Conservation (phyloP, 2,888 invertebrate genomes). For the Bombylius discolor region DNA sequence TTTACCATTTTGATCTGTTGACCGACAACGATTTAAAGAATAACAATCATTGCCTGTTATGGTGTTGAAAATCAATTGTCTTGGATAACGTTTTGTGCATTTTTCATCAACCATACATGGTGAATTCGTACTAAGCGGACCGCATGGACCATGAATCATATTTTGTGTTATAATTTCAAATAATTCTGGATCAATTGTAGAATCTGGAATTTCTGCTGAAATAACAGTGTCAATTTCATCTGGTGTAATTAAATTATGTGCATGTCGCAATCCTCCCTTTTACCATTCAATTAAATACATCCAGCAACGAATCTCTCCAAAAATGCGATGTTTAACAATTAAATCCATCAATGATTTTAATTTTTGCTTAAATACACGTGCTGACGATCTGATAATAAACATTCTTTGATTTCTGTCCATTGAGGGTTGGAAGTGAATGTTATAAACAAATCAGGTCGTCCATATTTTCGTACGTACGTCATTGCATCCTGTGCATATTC, state of each 20-base stretch:
- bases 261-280: slow-evolving; percentile 26
- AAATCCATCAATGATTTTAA: slow-evolving; percentile 13
- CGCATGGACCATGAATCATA: slow-evolving; percentile 29
- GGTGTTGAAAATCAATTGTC: not conserved
- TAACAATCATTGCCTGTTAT: not conserved
- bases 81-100: slow-evolving; percentile 1
- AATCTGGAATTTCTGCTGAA: slow-evolving; percentile 19
- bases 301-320: slow-evolving; percentile 16
- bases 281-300: slow-evolving; percentile 23
- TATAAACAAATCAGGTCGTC: slow-evolving; percentile 11
- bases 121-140: not conserved
- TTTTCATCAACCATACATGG: not conserved
- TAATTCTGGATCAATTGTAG: slow-evolving; percentile 13
- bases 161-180: slow-evolving; percentile 20
- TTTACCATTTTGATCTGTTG: slow-evolving; percentile 9
- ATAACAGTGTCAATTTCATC: slow-evolving; percentile 22
- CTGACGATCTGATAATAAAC: no score
- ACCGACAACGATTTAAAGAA: slow-evolving; percentile 13
- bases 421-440: not conserved
- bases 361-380: slow-evolving; percentile 15
- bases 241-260: slow-evolving; percentile 22
- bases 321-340: slow-evolving; percentile 12
- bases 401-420: slow-evolving; percentile 5
- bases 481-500: slow-evolving; percentile 14
- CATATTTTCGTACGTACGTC: slow-evolving; percentile 7